These are phyloP conservation scores for Athene noctua DNA, from an alignment of 2,113 vertebrate genomes.

Conservation along the genomic window DNA sequence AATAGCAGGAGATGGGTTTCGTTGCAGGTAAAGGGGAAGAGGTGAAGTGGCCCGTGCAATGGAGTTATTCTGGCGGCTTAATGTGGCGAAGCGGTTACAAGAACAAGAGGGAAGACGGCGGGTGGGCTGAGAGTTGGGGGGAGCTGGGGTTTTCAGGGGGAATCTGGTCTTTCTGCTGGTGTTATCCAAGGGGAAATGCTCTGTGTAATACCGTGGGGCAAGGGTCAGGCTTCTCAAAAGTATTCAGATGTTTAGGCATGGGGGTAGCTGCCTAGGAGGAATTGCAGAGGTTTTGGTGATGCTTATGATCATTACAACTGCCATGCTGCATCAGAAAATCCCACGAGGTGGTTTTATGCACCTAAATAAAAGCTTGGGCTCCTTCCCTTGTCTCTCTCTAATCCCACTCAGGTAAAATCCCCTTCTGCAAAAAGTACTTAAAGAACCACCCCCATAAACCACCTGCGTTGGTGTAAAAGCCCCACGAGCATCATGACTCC, in stretches of 20 bases:
- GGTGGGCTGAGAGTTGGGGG: not conserved
- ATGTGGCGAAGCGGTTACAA: not conserved
- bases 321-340: rapidly evolving
- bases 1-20: slow-evolving; percentile 44
- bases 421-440: not conserved
- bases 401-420: not conserved
- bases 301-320: not conserved
- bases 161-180: not conserved
- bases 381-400: not conserved
- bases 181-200: rapidly evolving
- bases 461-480: not conserved
- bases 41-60: not conserved
- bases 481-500: rapidly evolving
- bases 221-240: not conserved
- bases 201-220: rapidly evolving
- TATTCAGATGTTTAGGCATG: not conserved
- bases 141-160: not conserved
- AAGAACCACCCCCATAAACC: not conserved
- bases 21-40: slow-evolving; percentile 58
- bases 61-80: not conserved
- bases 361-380: not conserved
- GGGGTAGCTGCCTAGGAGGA: not conserved
- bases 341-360: not conserved
- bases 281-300: not conserved
- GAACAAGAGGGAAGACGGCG: not conserved